Evolutionary conservation across 2,888 invertebrate genomes (phyloP).

Genomic region (Dicranocentrus wangi): DNA sequence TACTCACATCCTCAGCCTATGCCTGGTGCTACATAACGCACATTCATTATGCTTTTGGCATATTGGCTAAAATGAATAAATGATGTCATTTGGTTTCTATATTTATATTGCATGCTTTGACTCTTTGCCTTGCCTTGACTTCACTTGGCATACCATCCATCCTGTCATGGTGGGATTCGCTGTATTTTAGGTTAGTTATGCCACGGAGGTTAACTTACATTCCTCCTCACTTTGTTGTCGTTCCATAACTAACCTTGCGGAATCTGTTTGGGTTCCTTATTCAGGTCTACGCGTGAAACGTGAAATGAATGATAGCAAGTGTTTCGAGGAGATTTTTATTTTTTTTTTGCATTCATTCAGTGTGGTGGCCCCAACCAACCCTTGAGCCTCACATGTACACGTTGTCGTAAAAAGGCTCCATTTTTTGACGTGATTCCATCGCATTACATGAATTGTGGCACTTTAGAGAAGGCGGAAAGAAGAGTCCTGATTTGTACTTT

Average conservation of each 20-base stretch:
- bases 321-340: not conserved
- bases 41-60: not conserved
- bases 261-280: not conserved
- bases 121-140: conserved; percentile 56
- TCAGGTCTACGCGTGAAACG: not conserved
- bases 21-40: not conserved
- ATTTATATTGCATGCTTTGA: conserved; percentile 27
- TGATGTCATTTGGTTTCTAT: conserved; percentile 33
- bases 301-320: not conserved
- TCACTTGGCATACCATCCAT: conserved; percentile 51
- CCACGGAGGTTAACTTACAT: conserved; percentile 30
- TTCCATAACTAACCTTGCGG: conserved; percentile 44
- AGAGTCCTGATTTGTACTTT: not conserved
- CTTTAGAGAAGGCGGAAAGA: too few relatives aligned
- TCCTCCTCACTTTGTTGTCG: conserved; percentile 19
- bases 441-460: too few relatives aligned
- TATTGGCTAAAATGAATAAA: not conserved
- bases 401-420: too few relatives aligned
- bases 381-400: not conserved
- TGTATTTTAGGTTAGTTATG: conserved; percentile 43
- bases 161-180: not conserved
- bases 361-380: not conserved
- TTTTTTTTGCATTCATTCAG: not conserved
- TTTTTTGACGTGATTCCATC: too few relatives aligned
- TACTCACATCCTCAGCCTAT: not conserved